A percentile compares a stretch with the other conserved stretches of the same genome.
Conservation (phyloP, 1,140 invertebrate species). For the Matsumurasca onukii region DNA sequence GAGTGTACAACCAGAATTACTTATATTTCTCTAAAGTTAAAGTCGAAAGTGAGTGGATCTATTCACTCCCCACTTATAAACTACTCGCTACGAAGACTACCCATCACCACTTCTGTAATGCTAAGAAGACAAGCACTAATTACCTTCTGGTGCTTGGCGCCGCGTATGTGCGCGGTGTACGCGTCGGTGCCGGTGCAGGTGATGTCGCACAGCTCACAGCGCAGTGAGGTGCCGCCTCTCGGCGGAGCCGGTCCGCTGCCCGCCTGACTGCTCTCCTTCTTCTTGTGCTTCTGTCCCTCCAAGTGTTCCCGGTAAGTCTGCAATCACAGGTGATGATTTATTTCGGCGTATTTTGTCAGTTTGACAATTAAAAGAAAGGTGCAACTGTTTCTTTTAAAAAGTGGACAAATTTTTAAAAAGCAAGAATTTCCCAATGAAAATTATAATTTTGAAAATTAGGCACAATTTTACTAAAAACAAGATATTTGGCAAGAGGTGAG, state of each 20-base stretch:
- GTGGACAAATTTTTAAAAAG: too few species aligned
- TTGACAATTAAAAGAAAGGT: not conserved
- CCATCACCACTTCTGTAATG: too few species aligned
- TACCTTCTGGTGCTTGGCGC: slow-evolving; percentile 95
- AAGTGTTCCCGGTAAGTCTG: slow-evolving; percentile 96
- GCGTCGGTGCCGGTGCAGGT: slow-evolving; percentile 97
- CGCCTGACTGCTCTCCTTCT: slow-evolving; percentile 90
- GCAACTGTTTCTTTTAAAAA: not conserved
- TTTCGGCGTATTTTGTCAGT: not conserved
- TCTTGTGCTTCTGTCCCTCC: slow-evolving; percentile 98
- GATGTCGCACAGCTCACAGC: slow-evolving; percentile 94
- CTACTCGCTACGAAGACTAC: too few species aligned
- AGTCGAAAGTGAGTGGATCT: too few species aligned
- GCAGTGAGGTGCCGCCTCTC: slow-evolving; percentile 67
- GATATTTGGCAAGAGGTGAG: too few species aligned
- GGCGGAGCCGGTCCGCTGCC: slow-evolving; percentile 54
- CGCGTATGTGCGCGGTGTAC: slow-evolving; percentile 96
- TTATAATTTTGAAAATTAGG: too few species aligned
- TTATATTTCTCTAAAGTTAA: too few species aligned
- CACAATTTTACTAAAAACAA: too few species aligned
- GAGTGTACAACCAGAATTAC: too few species aligned
- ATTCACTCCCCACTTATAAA: too few species aligned
- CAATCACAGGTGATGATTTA: slow-evolving; percentile 20
- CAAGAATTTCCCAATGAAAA: too few species aligned
- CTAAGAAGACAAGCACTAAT: too few species aligned